A percentile compares a stretch with the other conserved stretches of the same genome.
Conservation (phyloP, 2,888 invertebrate genomes). For the Stomorhina lunata region DNA sequence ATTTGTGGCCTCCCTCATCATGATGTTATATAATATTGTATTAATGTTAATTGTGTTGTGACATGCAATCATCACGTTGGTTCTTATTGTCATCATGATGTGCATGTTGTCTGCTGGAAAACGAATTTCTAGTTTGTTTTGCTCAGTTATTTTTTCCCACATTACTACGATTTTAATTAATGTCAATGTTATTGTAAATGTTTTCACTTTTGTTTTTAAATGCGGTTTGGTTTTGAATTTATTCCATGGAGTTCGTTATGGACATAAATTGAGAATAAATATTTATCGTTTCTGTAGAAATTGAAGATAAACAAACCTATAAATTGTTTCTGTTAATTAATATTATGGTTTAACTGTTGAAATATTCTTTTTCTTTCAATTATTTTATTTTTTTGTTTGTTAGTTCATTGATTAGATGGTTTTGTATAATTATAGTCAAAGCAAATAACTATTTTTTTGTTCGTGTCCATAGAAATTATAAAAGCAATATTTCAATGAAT, state of each 20-base stretch:
- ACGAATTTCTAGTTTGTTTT: constrained; percentile 2
- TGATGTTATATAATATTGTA: constrained; percentile 23
- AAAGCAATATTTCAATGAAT: no score
- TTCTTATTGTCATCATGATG: constrained; percentile 42
- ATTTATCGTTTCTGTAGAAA: not conserved
- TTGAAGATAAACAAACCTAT: constrained; percentile 38
- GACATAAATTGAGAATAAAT: constrained; percentile 4
- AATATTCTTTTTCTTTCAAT: not conserved
- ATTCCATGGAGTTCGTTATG: no score
- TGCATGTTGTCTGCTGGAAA: not conserved
- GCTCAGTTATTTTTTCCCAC: not conserved
- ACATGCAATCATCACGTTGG: constrained; percentile 57
- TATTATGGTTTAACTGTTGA: not conserved
- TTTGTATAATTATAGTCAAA: not conserved
- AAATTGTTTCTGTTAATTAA: constrained; percentile 38
- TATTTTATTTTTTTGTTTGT: not conserved
- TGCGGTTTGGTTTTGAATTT: constrained; percentile 35
- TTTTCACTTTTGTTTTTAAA: constrained; percentile 46
- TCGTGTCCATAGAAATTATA: no score
- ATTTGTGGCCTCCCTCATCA: not conserved
- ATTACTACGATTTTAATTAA: constrained; percentile 49
- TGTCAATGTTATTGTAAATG: constrained; percentile 55
- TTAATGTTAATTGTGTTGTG: constrained; percentile 59
- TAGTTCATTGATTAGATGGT: not conserved
- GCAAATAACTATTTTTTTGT: no score